Percentiles rank a stretch among this genome's conserved stretches.
Evolutionary conservation across 1,140 invertebrate genomes (phyloP).

Genomic region (Ruditapes philippinarum): DNA sequence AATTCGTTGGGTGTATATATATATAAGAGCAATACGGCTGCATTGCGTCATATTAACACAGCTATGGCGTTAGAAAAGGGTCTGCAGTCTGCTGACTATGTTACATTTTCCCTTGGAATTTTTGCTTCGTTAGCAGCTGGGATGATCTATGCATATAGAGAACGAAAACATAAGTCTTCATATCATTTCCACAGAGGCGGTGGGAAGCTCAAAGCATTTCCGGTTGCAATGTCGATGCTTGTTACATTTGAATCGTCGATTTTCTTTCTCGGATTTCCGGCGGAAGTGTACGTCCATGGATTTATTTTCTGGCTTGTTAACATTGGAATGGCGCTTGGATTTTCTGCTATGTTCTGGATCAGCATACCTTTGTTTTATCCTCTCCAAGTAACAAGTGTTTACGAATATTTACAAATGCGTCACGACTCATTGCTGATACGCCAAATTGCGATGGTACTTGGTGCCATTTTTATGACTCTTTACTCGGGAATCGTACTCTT

Average conservation of each 20-base stretch:
- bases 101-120: not conserved
- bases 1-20: no score
- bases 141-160: not conserved
- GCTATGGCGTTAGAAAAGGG: not conserved
- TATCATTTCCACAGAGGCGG: conserved; percentile 35
- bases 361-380: conserved; percentile 44
- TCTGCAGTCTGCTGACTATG: not conserved
- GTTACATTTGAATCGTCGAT: conserved; percentile 51
- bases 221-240: conserved; percentile 43
- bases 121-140: conserved; percentile 2
- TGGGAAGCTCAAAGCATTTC: conserved; percentile 21
- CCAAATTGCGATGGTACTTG: not conserved
- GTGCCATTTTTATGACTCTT: not conserved
- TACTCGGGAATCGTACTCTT: conserved; percentile 29
- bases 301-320: not conserved
- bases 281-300: conserved; percentile 31
- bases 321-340: conserved; percentile 20
- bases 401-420: conserved; percentile 36
- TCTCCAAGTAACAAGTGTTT: conserved; percentile 48
- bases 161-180: not conserved
- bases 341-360: conserved; percentile 2
- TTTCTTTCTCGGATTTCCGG: conserved; percentile 42
- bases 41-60: no score
- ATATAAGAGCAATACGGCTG: no score
- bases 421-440: conserved; percentile 14